Evolutionary conservation across 2,797 vertebrate genomes (phyloP).

Genomic region (Coregonus suidteri): DNA sequence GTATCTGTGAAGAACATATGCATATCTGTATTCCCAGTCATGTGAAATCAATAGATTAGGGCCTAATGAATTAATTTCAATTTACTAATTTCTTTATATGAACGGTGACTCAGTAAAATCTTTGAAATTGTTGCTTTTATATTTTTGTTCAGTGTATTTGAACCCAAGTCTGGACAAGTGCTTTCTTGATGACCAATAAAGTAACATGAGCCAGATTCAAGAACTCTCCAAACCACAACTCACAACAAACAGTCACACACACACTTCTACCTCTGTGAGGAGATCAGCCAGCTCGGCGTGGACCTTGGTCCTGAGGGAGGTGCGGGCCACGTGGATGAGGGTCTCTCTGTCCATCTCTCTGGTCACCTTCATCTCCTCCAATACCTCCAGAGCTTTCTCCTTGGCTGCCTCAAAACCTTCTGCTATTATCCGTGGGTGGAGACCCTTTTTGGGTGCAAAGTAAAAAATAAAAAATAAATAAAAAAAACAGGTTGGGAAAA

Average conservation of each 20-base stretch:
- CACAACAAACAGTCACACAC: not conserved
- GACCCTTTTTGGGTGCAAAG: slow-evolving; percentile 77
- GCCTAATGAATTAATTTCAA: too few species aligned
- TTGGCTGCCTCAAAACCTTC: slow-evolving; percentile 97
- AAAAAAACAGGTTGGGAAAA: not conserved
- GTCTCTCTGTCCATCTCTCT: slow-evolving; percentile 86
- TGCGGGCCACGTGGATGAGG: slow-evolving; percentile 87
- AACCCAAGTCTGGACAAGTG: too few species aligned
- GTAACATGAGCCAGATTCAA: too few species aligned
- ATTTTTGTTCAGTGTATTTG: too few species aligned
- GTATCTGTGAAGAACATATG: not conserved
- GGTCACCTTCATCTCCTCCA: slow-evolving; percentile 83
- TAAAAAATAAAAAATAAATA: not conserved
- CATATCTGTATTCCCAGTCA: not conserved
- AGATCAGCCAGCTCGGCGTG: slow-evolving; percentile 90
- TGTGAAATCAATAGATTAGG: too few species aligned
- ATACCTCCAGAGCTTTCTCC: slow-evolving; percentile 86
- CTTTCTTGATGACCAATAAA: too few species aligned
- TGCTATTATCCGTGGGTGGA: slow-evolving; percentile 93
- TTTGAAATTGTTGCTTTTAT: too few species aligned
- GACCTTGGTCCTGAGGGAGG: slow-evolving; percentile 95
- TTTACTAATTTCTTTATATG: too few species aligned
- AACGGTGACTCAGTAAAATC: too few species aligned
- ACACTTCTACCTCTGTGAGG: slow-evolving; percentile 85
- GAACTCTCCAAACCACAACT: not conserved